Base-by-base conservation (phyloP, 2,797 vertebrate genomes). In the Gadopsis marmoratus region DNA sequence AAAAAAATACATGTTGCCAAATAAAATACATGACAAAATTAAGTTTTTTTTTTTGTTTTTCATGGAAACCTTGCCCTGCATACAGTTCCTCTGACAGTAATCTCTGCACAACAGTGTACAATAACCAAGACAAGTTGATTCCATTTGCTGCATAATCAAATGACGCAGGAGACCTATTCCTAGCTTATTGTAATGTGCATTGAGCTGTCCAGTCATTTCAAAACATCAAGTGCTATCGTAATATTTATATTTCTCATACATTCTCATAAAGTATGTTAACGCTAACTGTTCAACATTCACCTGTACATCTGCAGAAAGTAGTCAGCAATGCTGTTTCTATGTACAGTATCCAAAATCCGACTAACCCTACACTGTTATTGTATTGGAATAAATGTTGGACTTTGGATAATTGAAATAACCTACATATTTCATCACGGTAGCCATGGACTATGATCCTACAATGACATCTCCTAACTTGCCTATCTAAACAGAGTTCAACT, bases 401-500 rank as follows among this genome's bases (percentile, higher is more conserved):
- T 92, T 94, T 93, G 86, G 77, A 68, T 86, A 19, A 84, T 23
- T 82, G 7, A 41, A 82, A 87, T 90, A 90, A 88, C 85, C 86
- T 87, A 85, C 61, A 89, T 88, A 83, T 89, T 91, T 90, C 88
- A 79, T 87, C 86, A 87, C 0, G 17, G 71, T 35, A 86, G 79
- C 90, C 76, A 78, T 93, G 94, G 88, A 94, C 94, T 90, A 66
- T 93, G 92, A 77, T 48, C 93, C 73, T 39, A 1, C 26, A 79
- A 11, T 93, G 90, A 91, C 59, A 55, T 85, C 63, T 83, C 12
- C 0, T 35, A 70, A 48, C 71, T 93, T 94, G 91, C 71, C 82
- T 89, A 94, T 91, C 70, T 35, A 16, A 75, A 64, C n/a, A 56
- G 63, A 50, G 13, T 70, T 93, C 87, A 93, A 89, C 93, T 94